Percentiles rank a stretch among this genome's conserved stretches.
These are phyloP conservation scores for Cenopis cana DNA, from an alignment of 2,888 invertebrate genomes.

Conservation along the genomic window DNA sequence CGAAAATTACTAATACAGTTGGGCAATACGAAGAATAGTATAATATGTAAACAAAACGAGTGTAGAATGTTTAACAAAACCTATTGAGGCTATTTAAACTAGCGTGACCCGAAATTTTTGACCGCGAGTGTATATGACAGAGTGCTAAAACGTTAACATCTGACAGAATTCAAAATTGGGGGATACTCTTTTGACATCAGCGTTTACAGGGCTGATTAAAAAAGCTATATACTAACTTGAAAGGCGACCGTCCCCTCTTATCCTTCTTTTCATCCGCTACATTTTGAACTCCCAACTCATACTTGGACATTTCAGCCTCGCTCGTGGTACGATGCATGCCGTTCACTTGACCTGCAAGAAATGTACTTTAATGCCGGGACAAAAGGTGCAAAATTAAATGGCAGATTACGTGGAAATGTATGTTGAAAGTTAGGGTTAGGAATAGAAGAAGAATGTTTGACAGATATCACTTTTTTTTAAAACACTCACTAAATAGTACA, in stretches of 20 bases:
- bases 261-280: conserved; percentile 86
- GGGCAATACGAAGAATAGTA: no score
- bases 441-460: conserved; percentile 7
- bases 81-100: no score
- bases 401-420: conserved; percentile 17
- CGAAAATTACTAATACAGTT: no score
- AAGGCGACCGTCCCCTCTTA: conserved; percentile 95
- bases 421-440: conserved; percentile 32
- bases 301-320: conserved; percentile 90
- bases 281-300: conserved; percentile 83
- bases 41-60: no score
- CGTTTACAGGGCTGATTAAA: not conserved
- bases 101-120: no score
- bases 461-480: no score
- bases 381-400: conserved; percentile 1
- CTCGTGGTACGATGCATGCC: conserved; percentile 90
- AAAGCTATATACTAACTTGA: conserved; percentile 86
- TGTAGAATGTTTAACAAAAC: no score
- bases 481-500: no score
- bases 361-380: conserved; percentile 1
- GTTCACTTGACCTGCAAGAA: conserved; percentile 68
- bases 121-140: no score
- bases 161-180: no score
- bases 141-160: no score
- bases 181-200: no score